Evolutionary conservation across 2,113 vertebrate species (phyloP).

Genomic region (western clawed frog (Xenopus tropicalis)): UCB_Xtro_10.0 CM004448.2:19950501-19951000

Average conservation of each 20-base stretch:
- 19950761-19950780: constrained; percentile 26
- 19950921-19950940: constrained; percentile 38
- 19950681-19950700: no score
- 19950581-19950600: no score
- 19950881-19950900: constrained; percentile 45
- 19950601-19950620: no score
- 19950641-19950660: no score
- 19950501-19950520: no score
- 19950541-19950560: no score
- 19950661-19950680: no score
- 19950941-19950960: constrained; percentile 40
- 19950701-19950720: no score
- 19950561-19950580: no score
- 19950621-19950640: no score
- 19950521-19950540: no score
- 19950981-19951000: constrained; percentile 25
- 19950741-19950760: not conserved
- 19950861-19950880: constrained; percentile 42
- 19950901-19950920: constrained; percentile 40
- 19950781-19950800: constrained; percentile 32
- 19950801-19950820: constrained; percentile 23
- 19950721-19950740: no score
- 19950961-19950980: constrained; percentile 31
- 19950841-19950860: constrained; percentile 43
- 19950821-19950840: constrained; percentile 28